Conservation (phyloP, 2,888 invertebrate genomes). For the Hemithea aestivaria region DNA sequence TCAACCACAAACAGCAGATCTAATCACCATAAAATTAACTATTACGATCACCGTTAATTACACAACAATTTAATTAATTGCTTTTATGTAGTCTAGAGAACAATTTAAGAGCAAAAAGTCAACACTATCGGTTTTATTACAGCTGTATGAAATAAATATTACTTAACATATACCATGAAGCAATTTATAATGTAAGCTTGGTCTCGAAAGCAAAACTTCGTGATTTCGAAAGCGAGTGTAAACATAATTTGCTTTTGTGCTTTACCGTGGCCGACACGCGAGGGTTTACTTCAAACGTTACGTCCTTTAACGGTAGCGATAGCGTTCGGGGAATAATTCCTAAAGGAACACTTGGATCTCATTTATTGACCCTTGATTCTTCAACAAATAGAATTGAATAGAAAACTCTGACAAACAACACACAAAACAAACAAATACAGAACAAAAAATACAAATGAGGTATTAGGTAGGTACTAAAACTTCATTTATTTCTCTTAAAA, state of each 20-base stretch:
- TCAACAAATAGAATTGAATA: too few relatives aligned
- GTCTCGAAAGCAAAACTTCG: slow-evolving; percentile 65
- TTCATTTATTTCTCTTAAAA: too few relatives aligned
- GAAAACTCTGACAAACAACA: too few relatives aligned
- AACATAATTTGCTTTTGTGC: slow-evolving; percentile 34
- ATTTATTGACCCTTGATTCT: too few relatives aligned
- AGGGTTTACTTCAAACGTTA: slow-evolving; percentile 19
- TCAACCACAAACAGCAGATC: too few relatives aligned
- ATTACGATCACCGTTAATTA: slow-evolving; percentile 1
- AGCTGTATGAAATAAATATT: slow-evolving; percentile 23
- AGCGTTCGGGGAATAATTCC: slow-evolving; percentile 15
- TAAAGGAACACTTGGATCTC: too few relatives aligned
- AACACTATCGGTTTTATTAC: slow-evolving; percentile 10
- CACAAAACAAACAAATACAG: too few relatives aligned
- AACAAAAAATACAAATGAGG: too few relatives aligned
- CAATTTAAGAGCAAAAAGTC: slow-evolving; percentile 14
- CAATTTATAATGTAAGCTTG: slow-evolving; percentile 32
- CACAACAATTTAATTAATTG: neutral
- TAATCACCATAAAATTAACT: too few relatives aligned
- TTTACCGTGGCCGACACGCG: slow-evolving; percentile 27
- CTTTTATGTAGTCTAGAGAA: neutral
- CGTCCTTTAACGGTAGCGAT: slow-evolving; percentile 10
- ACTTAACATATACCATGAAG: slow-evolving; percentile 32
- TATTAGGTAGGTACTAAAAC: too few relatives aligned
- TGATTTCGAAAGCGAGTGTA: slow-evolving; percentile 68